Base-by-base conservation (phyloP, 2,797 vertebrate species). In the Adelosebastes latens region DNA sequence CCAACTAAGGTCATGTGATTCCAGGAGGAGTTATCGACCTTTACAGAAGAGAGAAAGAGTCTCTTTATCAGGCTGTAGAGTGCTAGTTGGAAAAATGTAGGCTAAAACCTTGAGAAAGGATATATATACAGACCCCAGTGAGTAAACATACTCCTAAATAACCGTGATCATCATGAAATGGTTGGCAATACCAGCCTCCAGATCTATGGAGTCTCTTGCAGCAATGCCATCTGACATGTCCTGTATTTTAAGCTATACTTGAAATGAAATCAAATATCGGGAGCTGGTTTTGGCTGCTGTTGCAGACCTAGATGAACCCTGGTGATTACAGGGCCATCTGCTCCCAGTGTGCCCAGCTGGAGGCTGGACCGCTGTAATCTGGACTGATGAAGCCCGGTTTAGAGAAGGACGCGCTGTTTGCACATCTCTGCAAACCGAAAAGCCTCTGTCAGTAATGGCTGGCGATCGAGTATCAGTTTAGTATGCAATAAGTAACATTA, bases 291-390 rank as follows among this genome's bases (percentile, higher is more conserved):
- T 92, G 91, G 89, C 86, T 84, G 84, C 87, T 91, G 79, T 84
- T 80, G 72, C 76, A 78, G 80, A 88, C 88, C 83, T 81, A 81
- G 86, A 87, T 93, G 88, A 93, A 90, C 92, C 83, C 81, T 85
- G 68, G 87, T 87, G 93, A 95, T 95, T 94, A 95, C 67, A 75
- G 82, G 87, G 89, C 95, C 95, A 96, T 95, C 95, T 96, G 96
- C 83, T 95, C 87, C 88, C 91, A 87, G 89, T 87, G 89, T 87
- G 87, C 91, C 91, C 94, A 95, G 93, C 93, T 95, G 94, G 92
- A 92, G 79, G 75, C 82, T 77, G 85, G 75, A 85, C 81, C 63
- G 42, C 80, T 82, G 89, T 94, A 95, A 95, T 95, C 92, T 94
- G 87, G 88, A 79, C 77, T 84, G 93, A 95, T 92, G 91, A 90